Evolutionary conservation across 30 jellyfish, hydroid and myxozoan genomes (phyloP), one percentile per base, ranked within the genome.

Genomic region (Euphysa ruthae): DNA sequence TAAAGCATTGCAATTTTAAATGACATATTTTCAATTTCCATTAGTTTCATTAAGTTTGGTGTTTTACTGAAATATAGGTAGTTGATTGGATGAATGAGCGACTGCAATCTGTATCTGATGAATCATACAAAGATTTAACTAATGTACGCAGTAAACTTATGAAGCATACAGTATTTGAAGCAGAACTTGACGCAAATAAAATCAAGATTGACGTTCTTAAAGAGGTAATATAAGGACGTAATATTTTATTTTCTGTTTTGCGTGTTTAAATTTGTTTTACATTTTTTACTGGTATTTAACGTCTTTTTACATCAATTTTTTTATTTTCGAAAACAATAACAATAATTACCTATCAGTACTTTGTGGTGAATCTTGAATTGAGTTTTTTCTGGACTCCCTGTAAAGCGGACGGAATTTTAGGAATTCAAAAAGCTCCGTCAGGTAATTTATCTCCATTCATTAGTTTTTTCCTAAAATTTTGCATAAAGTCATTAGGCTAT

Each of bases 1-100:
- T n/a, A n/a, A n/a, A n/a, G n/a, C n/a, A n/a, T n/a, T n/a, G n/a
- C n/a, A n/a, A n/a, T n/a, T n/a, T n/a, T n/a, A n/a, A n/a, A n/a
- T n/a, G n/a, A n/a, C n/a, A n/a, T n/a, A n/a, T n/a, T n/a, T 49
- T n/a, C n/a, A n/a, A n/a, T n/a, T n/a, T n/a, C n/a, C n/a, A n/a
- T n/a, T n/a, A n/a, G n/a, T n/a, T 51, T 51, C n/a, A n/a, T n/a
- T n/a, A n/a, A n/a, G n/a, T n/a, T n/a, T n/a, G n/a, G n/a, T n/a
- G n/a, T n/a, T n/a, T n/a, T n/a, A n/a, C n/a, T n/a, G n/a, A n/a
- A n/a, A 21, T 7, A 6, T n/a, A 84, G 95, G 82, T 88, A 34
- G 58, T 93, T 15, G 95, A 88, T 66, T 88, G 98, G 98, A 62
- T 88, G 78, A 80, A 69, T 49, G 98, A 88, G 49, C 82, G 98